Evolutionary conservation across 2,888 invertebrate genomes (phyloP).

Genomic region (Mythimna albipuncta): DNA sequence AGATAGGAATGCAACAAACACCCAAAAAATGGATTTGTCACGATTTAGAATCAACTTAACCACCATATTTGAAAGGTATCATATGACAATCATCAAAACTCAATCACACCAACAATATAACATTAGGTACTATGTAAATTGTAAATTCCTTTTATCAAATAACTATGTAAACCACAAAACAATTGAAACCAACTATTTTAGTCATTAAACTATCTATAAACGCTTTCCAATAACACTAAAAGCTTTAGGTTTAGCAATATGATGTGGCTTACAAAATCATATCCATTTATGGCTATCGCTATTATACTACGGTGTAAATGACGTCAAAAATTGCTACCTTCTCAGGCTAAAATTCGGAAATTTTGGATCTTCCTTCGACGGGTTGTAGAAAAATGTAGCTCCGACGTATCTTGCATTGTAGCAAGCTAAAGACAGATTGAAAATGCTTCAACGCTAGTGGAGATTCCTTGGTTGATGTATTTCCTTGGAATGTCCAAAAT

Average conservation of each 20-base stretch:
- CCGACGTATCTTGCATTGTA: background rate
- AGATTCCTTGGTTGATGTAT: too few relatives aligned
- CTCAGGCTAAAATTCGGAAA: constrained; percentile 13
- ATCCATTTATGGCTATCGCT: background rate
- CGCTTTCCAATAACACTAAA: constrained; percentile 15
- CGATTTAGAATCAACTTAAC: too few relatives aligned
- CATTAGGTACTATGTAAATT: background rate
- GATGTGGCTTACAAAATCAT: background rate
- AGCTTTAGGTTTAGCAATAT: constrained; percentile 6
- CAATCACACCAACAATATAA: background rate
- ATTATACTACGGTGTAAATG: constrained; percentile 30
- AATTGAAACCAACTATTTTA: background rate
- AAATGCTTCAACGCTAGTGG: too few relatives aligned
- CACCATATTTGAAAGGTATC: too few relatives aligned
- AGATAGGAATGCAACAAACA: too few relatives aligned
- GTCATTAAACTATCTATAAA: background rate
- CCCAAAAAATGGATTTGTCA: too few relatives aligned
- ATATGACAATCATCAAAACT: background rate
- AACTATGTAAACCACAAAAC: background rate
- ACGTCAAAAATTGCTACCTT: constrained; percentile 16
- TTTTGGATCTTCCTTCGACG: constrained; percentile 15
- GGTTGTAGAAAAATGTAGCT: constrained; percentile 16
- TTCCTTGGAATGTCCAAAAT: too few relatives aligned
- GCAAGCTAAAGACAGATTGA: background rate
- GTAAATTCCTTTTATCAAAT: background rate